A percentile compares a stretch with the other conserved stretches of the same genome.
phyloP scores from a whole-genome alignment of 2,113 vertebrate species.

The Vulpes vulpes region DNA sequence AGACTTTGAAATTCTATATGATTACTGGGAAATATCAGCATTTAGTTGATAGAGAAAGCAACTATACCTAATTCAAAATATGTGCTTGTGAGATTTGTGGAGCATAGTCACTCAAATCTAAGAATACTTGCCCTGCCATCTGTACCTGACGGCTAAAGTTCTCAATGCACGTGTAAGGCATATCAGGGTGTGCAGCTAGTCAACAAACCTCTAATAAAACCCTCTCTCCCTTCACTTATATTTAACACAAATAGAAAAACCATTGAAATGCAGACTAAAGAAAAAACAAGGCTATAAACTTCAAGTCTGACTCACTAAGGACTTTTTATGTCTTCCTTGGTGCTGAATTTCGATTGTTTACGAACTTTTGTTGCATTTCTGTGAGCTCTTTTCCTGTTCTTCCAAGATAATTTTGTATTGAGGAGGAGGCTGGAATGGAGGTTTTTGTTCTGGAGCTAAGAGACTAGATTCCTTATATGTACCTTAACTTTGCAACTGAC shows the following conservation, averaged over 20 bases:
- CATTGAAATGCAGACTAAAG: constrained; percentile 60
- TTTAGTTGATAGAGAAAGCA: constrained; percentile 16
- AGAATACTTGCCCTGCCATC: constrained; percentile 15
- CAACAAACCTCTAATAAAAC: constrained; percentile 74
- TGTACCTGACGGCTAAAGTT: neutral
- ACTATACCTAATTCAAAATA: constrained; percentile 7
- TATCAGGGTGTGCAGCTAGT: constrained; percentile 22
- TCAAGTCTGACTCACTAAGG: constrained; percentile 67
- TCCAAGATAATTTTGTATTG: constrained; percentile 66
- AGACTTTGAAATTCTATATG: constrained; percentile 24
- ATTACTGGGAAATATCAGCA: neutral
- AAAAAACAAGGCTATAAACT: constrained; percentile 56
- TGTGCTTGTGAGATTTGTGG: neutral
- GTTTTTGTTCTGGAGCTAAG: constrained; percentile 16
- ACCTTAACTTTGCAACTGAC: neutral
- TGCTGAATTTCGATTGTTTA: constrained; percentile 34
- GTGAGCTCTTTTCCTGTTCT: constrained; percentile 55
- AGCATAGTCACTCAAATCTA: neutral
- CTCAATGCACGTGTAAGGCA: constrained; percentile 15
- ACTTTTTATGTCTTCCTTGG: constrained; percentile 58
- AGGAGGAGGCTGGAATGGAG: constrained; percentile 41
- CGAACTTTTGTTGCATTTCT: constrained; percentile 27
- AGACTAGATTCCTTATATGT: constrained; percentile 9
- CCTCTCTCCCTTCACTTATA: constrained; percentile 48
- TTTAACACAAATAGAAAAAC: constrained; percentile 78